Evolutionary conservation across 2,797 vertebrate genomes (phyloP).

Genomic region (Tapirus indicus): DNA sequence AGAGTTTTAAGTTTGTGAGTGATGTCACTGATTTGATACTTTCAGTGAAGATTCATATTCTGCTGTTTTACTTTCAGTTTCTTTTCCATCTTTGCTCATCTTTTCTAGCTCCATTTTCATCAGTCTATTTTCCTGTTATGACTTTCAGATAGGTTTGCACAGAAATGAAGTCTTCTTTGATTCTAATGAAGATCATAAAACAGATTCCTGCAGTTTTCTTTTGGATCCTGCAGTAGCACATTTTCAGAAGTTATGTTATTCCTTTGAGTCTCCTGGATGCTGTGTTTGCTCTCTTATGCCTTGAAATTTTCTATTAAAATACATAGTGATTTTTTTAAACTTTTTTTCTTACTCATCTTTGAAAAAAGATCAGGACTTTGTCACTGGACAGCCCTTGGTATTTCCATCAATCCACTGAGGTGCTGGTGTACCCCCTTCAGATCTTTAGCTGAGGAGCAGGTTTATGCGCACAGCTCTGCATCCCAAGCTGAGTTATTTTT

Average conservation of each 20-base stretch:
- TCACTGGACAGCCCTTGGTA: neutral
- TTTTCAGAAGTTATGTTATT: neutral
- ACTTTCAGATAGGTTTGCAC: neutral
- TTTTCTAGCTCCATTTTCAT: neutral
- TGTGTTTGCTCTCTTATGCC: neutral
- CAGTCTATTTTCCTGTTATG: neutral
- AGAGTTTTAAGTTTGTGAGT: neutral
- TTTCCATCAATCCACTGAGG: neutral
- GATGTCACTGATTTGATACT: neutral
- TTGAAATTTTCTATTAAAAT: neutral
- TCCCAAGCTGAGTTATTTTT: neutral
- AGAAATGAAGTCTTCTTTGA: neutral
- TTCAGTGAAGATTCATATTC: neutral
- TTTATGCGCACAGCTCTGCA: no score
- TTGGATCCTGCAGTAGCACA: neutral
- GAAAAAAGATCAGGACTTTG: neutral
- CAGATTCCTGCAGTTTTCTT: neutral
- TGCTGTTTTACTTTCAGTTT: neutral
- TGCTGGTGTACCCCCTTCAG: accelerated
- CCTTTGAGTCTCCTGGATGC: neutral
- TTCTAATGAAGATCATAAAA: constrained; percentile 11
- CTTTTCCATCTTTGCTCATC: neutral
- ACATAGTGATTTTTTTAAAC: neutral
- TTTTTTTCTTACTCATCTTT: neutral
- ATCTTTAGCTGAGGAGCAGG: neutral